phyloP scores from a whole-genome alignment of 2,797 vertebrate genomes.

The Morus bassanus region DNA sequence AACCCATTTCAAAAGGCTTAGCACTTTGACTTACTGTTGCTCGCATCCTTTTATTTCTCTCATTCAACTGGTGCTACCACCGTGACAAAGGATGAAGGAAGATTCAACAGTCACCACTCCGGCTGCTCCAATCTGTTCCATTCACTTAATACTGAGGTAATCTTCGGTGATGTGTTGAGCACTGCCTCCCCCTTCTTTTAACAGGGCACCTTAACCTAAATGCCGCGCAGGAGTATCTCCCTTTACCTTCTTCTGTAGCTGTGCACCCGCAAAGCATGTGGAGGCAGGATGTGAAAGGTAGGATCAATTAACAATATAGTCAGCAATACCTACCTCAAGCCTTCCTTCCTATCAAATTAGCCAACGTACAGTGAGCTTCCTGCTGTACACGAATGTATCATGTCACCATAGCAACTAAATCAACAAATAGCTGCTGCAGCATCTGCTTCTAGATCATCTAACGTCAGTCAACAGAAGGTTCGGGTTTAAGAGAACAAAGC shows the following conservation, averaged over 20 bases:
- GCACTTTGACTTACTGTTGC: conserved; percentile 88
- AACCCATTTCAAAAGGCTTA: conserved; percentile 60
- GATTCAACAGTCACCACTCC: conserved; percentile 65
- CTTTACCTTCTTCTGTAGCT: conserved; percentile 28
- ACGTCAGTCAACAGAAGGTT: conserved; percentile 76
- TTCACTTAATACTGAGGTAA: conserved; percentile 65
- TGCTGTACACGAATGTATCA: conserved; percentile 74
- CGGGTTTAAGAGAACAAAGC: conserved; percentile 66
- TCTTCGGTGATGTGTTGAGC: conserved; percentile 56
- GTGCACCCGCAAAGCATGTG: conserved; percentile 29
- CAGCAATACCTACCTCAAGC: conserved; percentile 73
- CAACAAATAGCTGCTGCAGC: conserved; percentile 89
- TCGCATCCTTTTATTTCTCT: conserved; percentile 86
- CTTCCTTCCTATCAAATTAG: conserved; percentile 76
- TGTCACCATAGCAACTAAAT: conserved; percentile 92
- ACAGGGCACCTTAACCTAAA: conserved; percentile 51
- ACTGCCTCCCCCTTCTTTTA: conserved; percentile 23
- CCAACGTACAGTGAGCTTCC: conserved; percentile 72
- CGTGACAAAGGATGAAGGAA: conserved; percentile 69
- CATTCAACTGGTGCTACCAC: conserved; percentile 83
- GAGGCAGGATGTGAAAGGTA: conserved; percentile 64
- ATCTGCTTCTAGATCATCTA: conserved; percentile 80
- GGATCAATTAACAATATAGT: conserved; percentile 70
- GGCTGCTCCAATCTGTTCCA: conserved; percentile 65
- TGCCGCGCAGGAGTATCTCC: background rate